Conservation (phyloP, 2,797 vertebrate species). For the Cyprinella venusta region DNA sequence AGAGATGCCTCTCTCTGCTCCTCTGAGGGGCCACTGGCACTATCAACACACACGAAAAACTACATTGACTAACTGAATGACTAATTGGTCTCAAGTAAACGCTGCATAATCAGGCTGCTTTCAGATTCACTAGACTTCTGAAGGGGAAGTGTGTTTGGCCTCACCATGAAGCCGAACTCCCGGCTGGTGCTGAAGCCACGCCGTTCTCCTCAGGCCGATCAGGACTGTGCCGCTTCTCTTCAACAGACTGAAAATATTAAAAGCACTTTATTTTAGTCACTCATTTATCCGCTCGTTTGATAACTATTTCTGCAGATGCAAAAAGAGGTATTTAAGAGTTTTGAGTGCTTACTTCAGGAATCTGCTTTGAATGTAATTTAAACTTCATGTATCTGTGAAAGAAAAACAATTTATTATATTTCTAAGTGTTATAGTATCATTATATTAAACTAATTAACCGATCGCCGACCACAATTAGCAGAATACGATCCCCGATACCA, state of each 20-base stretch:
- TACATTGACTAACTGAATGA: background rate
- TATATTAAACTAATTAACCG: background rate
- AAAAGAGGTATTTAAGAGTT: background rate
- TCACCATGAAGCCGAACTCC: background rate
- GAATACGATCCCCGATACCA: too few species aligned
- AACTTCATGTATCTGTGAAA: slow-evolving; percentile 68
- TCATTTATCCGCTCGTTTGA: background rate
- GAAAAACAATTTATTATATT: background rate
- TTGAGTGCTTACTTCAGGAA: slow-evolving; percentile 62
- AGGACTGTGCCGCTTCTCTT: background rate
- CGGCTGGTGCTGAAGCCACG: background rate
- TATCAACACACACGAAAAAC: slow-evolving; percentile 17
- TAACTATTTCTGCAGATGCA: background rate
- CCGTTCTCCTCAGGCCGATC: slow-evolving; percentile 7
- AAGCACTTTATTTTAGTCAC: background rate
- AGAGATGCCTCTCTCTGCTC: slow-evolving; percentile 23
- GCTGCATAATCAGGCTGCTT: background rate
- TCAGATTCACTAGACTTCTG: background rate
- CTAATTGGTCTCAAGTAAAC: background rate
- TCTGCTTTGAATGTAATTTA: slow-evolving; percentile 51
- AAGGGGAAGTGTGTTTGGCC: background rate
- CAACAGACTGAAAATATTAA: slow-evolving; percentile 35
- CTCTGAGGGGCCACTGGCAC: slow-evolving; percentile 20
- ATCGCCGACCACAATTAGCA: too few species aligned
- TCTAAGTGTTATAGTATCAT: too few species aligned